These are phyloP conservation scores for Mastigias papua DNA, from an alignment of 30 jellyfish, hydroid and myxozoan genomes.

Conservation along the genomic window DNA sequence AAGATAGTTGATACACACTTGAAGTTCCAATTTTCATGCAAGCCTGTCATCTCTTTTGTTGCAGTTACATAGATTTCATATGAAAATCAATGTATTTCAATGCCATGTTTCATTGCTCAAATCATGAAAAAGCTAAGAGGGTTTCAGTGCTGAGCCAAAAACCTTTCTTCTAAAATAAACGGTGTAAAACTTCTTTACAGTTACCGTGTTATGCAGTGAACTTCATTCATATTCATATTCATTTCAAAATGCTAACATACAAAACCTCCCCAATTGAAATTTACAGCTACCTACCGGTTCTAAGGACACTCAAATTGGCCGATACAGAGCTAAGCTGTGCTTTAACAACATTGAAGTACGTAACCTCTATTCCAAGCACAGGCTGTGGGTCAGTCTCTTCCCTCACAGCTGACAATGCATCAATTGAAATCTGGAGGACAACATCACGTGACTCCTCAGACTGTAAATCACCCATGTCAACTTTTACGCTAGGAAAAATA, in stretches of 20 bases:
- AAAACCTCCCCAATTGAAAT: not conserved
- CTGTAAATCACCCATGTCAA: slow-evolving; percentile 93
- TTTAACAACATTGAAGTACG: slow-evolving; percentile 78
- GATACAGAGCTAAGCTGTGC: slow-evolving; percentile 22
- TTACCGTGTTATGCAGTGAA: too few relatives aligned
- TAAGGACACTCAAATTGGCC: slow-evolving; percentile 50
- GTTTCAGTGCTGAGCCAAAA: too few relatives aligned
- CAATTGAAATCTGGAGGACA: slow-evolving; percentile 72
- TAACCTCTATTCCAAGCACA: slow-evolving; percentile 46
- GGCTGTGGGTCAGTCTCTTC: slow-evolving; percentile 86
- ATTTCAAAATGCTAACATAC: not conserved
- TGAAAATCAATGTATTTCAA: too few relatives aligned
- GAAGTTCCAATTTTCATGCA: too few relatives aligned
- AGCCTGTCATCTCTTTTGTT: too few relatives aligned
- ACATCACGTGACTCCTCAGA: slow-evolving; percentile 92
- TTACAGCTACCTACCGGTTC: slow-evolving; percentile 65
- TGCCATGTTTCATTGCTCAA: too few relatives aligned
- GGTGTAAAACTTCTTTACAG: too few relatives aligned
- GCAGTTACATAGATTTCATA: too few relatives aligned
- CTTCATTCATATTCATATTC: not conserved
- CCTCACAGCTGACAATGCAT: slow-evolving; percentile 53
- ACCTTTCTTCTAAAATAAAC: too few relatives aligned
- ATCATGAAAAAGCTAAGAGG: too few relatives aligned
- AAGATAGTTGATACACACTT: too few relatives aligned
- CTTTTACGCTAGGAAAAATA: slow-evolving; percentile 70